Conservation (phyloP, 2,888 invertebrate species). For the Dicycla oo region DNA sequence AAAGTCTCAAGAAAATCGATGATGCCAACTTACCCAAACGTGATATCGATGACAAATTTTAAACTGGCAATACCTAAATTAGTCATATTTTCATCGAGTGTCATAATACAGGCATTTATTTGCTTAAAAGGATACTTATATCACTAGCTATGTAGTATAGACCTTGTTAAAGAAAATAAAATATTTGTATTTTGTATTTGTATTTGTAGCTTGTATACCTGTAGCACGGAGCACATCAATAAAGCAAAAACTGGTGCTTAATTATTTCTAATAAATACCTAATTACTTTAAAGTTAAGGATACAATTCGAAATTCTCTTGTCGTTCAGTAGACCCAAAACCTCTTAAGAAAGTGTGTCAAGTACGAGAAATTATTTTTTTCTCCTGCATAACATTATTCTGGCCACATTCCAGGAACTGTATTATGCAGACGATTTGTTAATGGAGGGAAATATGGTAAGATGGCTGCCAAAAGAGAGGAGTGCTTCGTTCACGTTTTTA, state of each 20-base stretch:
- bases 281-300: neutral
- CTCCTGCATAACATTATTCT: conserved; percentile 38
- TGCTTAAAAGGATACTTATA: too few relatives aligned
- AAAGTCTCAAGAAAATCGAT: neutral
- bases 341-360: conserved; percentile 50
- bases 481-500: conserved; percentile 39
- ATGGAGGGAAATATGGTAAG: conserved; percentile 48
- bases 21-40: neutral
- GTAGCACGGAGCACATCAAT: neutral
- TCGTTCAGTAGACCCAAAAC: conserved; percentile 10
- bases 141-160: too few relatives aligned
- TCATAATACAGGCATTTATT: too few relatives aligned
- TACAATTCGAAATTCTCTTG: neutral
- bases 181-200: too few relatives aligned
- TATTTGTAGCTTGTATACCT: too few relatives aligned
- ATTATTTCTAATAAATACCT: neutral
- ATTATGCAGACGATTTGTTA: conserved; percentile 60
- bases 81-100: too few relatives aligned
- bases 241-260: neutral
- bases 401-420: conserved; percentile 51
- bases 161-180: too few relatives aligned
- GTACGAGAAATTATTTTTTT: conserved; percentile 38
- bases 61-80: too few relatives aligned
- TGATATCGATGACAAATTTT: neutral
- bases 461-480: conserved; percentile 42